Percentiles rank a stretch among this genome's conserved stretches.
Conservation (phyloP, 2,113 vertebrate genomes). For the Scomber colias region DNA sequence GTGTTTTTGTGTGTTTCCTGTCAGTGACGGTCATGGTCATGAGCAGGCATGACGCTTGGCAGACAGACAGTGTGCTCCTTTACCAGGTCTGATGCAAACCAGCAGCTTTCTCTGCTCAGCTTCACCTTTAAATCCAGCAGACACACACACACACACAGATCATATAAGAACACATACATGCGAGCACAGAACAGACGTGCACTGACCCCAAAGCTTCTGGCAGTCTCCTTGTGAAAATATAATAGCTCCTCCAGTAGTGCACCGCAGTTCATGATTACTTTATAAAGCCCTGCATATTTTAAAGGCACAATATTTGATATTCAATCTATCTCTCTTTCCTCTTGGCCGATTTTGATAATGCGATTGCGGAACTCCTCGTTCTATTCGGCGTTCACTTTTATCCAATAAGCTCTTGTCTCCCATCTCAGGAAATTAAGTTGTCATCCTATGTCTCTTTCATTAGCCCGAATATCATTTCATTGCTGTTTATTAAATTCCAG, state of each 20-base stretch:
- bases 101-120: slow-evolving; percentile 15
- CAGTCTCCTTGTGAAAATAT: slow-evolving; percentile 51
- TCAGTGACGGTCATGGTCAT: slow-evolving; percentile 28
- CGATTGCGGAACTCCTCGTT: slow-evolving; percentile 50
- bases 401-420: slow-evolving; percentile 82
- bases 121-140: slow-evolving; percentile 7
- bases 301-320: slow-evolving; percentile 75
- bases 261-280: slow-evolving; percentile 76
- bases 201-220: slow-evolving; percentile 33
- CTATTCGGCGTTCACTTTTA: slow-evolving; percentile 73
- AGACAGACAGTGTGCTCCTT: slow-evolving; percentile 15
- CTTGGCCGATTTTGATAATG: slow-evolving; percentile 72
- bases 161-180: slow-evolving; percentile 1
- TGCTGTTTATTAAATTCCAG: slow-evolving; percentile 80
- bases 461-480: slow-evolving; percentile 76
- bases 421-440: slow-evolving; percentile 85
- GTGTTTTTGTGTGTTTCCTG: slow-evolving; percentile 17
- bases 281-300: slow-evolving; percentile 80
- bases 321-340: slow-evolving; percentile 71
- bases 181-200: background rate
- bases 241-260: slow-evolving; percentile 54
- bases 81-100: slow-evolving; percentile 44
- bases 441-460: slow-evolving; percentile 79
- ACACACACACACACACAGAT: slow-evolving; percentile 10
- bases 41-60: slow-evolving; percentile 15